Conservation (phyloP, 1,140 invertebrate genomes). For the Dermatophagoides farinae region DNA sequence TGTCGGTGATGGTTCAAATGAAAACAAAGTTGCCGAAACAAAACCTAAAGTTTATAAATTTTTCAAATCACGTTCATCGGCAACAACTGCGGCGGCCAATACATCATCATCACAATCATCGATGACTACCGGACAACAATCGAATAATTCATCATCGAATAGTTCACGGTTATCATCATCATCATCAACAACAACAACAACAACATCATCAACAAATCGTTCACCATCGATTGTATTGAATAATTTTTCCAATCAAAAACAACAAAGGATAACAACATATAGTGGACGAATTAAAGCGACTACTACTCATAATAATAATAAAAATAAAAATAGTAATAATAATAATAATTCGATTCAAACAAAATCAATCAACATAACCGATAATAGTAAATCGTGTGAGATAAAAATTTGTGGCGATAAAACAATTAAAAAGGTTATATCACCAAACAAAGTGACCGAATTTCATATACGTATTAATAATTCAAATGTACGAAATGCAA, state of each 20-base stretch:
- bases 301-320: background rate
- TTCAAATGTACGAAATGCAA: background rate
- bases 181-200: background rate
- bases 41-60: slow-evolving; percentile 11
- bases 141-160: background rate
- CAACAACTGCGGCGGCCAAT: background rate
- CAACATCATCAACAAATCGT: too few species aligned
- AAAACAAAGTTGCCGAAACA: background rate
- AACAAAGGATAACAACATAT: background rate
- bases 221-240: background rate
- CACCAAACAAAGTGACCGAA: background rate
- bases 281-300: background rate
- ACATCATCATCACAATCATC: background rate
- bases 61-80: slow-evolving; percentile 4
- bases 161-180: background rate
- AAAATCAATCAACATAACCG: slow-evolving; percentile 1
- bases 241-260: background rate
- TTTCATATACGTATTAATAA: slow-evolving; percentile 1
- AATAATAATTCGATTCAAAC: background rate
- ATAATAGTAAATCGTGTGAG: slow-evolving; percentile 10
- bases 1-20: background rate
- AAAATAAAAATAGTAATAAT: background rate
- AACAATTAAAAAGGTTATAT: background rate
- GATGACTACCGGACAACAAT: background rate
- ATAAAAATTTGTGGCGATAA: background rate